These are phyloP conservation scores for Pseudomyrmex pallidus DNA, from an alignment of 1,140 invertebrate genomes.

Conservation along the genomic window DNA sequence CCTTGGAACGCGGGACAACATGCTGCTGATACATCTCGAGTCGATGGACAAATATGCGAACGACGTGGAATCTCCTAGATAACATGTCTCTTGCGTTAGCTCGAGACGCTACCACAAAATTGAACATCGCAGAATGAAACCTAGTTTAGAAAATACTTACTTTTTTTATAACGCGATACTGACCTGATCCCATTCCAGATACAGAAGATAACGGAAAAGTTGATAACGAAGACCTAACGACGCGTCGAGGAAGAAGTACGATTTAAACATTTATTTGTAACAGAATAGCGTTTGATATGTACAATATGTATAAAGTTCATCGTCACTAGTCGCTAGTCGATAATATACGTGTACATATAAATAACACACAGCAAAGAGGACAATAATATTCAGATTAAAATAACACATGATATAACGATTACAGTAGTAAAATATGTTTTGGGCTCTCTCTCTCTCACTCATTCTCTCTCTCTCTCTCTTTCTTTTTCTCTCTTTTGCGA, in stretches of 20 bases:
- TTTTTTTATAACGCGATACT: not conserved
- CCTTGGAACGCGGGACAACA: constrained; percentile 77
- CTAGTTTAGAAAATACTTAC: not conserved
- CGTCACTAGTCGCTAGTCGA: constrained; percentile 70
- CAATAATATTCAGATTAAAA: constrained; percentile 76
- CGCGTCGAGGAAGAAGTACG: not conserved
- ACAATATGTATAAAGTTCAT: constrained; percentile 81
- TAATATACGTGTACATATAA: constrained; percentile 65
- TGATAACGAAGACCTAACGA: too few relatives aligned
- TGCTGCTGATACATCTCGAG: constrained; percentile 78
- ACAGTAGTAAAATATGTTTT: constrained; percentile 66
- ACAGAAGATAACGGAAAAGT: too few relatives aligned
- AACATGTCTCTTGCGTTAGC: not conserved
- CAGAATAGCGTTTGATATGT: constrained; percentile 82
- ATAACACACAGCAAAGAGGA: constrained; percentile 66
- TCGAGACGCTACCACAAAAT: constrained; percentile 25
- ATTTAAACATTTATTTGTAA: constrained; percentile 80
- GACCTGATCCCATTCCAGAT: not conserved
- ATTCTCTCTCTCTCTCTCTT: too few relatives aligned
- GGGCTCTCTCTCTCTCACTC: constrained; percentile 15
- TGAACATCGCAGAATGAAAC: constrained; percentile 2
- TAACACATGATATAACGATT: constrained; percentile 59
- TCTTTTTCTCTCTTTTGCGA: not conserved
- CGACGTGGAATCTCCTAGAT: constrained; percentile 14
- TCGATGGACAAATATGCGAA: constrained; percentile 76